phyloP scores from a whole-genome alignment of 2,888 invertebrate species.

The Diogma glabrata region DNA sequence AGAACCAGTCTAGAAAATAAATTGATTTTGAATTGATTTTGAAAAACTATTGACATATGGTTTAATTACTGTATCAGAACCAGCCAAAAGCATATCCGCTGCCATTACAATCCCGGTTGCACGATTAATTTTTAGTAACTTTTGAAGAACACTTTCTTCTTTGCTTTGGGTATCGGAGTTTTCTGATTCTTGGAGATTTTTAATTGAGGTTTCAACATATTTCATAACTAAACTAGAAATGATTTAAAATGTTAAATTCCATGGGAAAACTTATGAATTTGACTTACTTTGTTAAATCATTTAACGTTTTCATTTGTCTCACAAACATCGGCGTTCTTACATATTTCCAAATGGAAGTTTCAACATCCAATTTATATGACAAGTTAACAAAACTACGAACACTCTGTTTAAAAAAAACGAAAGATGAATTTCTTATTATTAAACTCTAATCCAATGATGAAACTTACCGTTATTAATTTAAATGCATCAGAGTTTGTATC shows the following conservation, averaged over 20 bases:
- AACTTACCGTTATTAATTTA: not conserved
- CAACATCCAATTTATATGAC: slow-evolving; percentile 24
- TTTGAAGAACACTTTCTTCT: slow-evolving; percentile 49
- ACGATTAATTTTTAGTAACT: slow-evolving; percentile 47
- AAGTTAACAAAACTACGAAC: slow-evolving; percentile 15
- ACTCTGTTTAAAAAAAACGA: not conserved
- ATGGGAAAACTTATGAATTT: too few relatives aligned
- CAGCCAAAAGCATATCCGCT: slow-evolving; percentile 56
- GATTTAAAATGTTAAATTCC: not conserved
- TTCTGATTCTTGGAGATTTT: slow-evolving; percentile 48
- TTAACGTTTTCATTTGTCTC: slow-evolving; percentile 23
- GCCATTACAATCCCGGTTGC: slow-evolving; percentile 53
- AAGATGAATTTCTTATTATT: not conserved
- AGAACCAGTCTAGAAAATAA: not conserved
- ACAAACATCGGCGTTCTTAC: slow-evolving; percentile 27
- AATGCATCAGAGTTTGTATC: slow-evolving; percentile 10
- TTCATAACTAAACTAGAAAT: not conserved
- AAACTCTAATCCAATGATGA: not conserved
- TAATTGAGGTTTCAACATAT: slow-evolving; percentile 34
- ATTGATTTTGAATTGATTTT: not conserved
- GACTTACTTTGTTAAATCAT: slow-evolving; percentile 20
- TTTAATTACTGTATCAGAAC: slow-evolving; percentile 57
- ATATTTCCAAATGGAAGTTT: slow-evolving; percentile 29
- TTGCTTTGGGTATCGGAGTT: too few relatives aligned
- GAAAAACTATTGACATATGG: not conserved